phyloP scores from a whole-genome alignment of 2,797 vertebrate species.

The Falco naumanni region DNA sequence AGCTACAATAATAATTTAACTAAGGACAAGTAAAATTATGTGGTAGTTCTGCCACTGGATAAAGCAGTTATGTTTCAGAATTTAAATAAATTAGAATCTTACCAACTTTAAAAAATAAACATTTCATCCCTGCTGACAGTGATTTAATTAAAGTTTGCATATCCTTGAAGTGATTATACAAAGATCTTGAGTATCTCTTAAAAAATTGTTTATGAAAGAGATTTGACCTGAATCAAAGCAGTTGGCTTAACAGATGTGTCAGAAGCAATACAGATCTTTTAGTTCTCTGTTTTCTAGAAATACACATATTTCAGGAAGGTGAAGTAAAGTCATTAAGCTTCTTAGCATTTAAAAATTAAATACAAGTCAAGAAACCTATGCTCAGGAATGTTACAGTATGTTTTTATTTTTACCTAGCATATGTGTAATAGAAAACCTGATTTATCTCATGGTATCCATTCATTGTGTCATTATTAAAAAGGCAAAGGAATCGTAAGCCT shows the following conservation, averaged over 20 bases:
- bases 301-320: not conserved
- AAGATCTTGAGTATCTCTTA: not conserved
- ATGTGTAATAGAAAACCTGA: not conserved
- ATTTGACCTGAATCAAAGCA: not conserved
- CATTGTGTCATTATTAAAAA: not conserved
- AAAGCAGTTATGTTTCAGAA: not conserved
- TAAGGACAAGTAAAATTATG: not conserved
- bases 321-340: not conserved
- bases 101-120: not conserved
- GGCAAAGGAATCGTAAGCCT: not conserved
- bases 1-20: not conserved
- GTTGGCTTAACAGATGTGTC: not conserved
- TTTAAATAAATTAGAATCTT: not conserved
- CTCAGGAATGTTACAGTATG: not conserved
- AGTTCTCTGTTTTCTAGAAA: not conserved
- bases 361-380: not conserved
- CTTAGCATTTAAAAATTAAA: not conserved
- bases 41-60: not conserved
- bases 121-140: not conserved
- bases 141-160: not conserved
- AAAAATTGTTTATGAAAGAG: not conserved
- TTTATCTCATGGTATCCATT: not conserved
- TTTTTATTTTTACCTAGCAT: not conserved
- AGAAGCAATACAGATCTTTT: not conserved
- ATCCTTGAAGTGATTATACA: not conserved